A percentile compares a stretch with the other conserved stretches of the same genome.
These are phyloP conservation scores for Sander lucioperca DNA, from an alignment of 2,113 vertebrate species.

Conservation along the genomic window DNA sequence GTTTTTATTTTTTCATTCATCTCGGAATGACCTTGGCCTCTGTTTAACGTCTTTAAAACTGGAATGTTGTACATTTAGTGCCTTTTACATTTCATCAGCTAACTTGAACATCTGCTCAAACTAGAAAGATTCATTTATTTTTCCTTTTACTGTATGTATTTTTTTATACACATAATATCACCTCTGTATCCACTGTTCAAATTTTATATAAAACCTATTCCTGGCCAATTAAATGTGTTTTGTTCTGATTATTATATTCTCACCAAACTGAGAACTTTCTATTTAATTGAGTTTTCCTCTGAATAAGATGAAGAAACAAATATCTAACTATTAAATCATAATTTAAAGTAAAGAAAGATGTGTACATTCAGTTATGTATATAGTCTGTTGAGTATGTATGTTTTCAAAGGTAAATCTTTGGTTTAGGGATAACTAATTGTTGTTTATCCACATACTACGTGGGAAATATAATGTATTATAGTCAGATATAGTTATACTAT, in stretches of 20 bases:
- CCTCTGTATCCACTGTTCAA: constrained; percentile 81
- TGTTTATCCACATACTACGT: not conserved
- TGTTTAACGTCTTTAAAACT: constrained; percentile 80
- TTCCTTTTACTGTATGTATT: constrained; percentile 80
- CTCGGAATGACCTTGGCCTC: constrained; percentile 66
- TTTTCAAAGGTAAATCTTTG: not conserved
- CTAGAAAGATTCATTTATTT: constrained; percentile 81
- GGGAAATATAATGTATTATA: not conserved
- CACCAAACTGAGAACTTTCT: no score
- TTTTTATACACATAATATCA: constrained; percentile 83
- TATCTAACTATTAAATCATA: not conserved
- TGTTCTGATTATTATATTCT: constrained; percentile 54
- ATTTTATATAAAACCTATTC: constrained; percentile 84
- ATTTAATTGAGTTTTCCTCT: not conserved
- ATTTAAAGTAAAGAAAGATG: not conserved
- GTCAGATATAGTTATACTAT: no score
- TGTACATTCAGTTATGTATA: no score
- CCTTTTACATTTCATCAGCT: constrained; percentile 86
- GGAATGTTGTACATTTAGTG: constrained; percentile 86
- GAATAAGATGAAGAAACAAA: not conserved
- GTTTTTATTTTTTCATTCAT: constrained; percentile 45
- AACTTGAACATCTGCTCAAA: constrained; percentile 80
- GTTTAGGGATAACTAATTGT: not conserved
- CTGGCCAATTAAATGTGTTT: constrained; percentile 61
- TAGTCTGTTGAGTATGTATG: not conserved